Percentiles rank a stretch among this genome's conserved stretches.
Evolutionary conservation across 1,140 invertebrate species (phyloP).

Genomic region (Nylanderia fulva): DNA sequence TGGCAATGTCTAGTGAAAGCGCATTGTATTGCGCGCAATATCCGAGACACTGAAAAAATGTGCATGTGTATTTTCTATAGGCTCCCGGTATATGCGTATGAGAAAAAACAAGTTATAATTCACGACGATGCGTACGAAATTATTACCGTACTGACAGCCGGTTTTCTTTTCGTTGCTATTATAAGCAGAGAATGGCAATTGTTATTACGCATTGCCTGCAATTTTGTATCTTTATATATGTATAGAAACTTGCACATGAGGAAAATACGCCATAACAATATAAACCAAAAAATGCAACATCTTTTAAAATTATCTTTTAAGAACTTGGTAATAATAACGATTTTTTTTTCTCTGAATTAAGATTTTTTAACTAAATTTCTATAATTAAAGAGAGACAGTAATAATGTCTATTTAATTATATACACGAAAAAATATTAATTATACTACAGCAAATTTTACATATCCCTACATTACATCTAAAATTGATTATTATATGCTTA

Average conservation of each 20-base stretch:
- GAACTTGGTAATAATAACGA: not conserved
- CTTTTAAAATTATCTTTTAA: not conserved
- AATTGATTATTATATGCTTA: no score
- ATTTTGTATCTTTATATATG: not conserved
- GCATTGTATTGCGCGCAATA: conserved; percentile 64
- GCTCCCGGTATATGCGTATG: not conserved
- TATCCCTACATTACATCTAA: no score
- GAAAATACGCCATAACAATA: not conserved
- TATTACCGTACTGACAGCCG: conserved; percentile 10
- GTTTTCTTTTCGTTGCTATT: conserved; percentile 33
- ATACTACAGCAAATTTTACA: no score
- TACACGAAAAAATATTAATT: no score
- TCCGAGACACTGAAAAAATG: conserved; percentile 60
- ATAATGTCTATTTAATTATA: not conserved
- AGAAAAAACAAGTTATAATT: conserved; percentile 32
- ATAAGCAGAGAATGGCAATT: conserved; percentile 22
- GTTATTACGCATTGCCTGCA: conserved; percentile 7
- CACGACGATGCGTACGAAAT: not conserved
- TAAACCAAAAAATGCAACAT: not conserved
- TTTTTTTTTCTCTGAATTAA: not conserved
- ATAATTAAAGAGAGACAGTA: not conserved
- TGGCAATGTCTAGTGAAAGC: conserved; percentile 69
- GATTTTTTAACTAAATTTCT: not conserved
- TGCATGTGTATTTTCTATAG: not conserved
- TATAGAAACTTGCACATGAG: not conserved